These are phyloP conservation scores for Hemiscyllium ocellatum DNA, from an alignment of 2,113 vertebrate species.

Conservation along the genomic window DNA sequence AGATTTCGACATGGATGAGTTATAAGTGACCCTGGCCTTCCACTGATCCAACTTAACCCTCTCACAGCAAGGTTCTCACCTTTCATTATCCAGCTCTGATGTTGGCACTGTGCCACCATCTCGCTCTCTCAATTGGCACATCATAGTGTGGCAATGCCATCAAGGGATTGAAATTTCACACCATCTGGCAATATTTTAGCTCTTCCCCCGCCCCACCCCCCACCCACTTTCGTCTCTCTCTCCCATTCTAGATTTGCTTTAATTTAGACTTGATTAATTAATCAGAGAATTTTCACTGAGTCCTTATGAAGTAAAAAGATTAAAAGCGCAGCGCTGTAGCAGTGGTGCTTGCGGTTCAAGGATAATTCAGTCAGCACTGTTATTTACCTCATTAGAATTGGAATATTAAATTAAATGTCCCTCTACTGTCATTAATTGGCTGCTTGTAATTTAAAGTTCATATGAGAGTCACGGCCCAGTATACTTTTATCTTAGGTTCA, in stretches of 20 bases:
- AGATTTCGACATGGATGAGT: not conserved
- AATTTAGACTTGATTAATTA: conserved; percentile 32
- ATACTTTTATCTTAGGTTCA: not conserved
- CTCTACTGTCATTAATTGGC: not conserved
- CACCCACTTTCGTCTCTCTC: not conserved
- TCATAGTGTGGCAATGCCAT: not conserved
- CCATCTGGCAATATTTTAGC: not conserved
- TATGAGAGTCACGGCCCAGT: not conserved
- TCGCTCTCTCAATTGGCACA: not conserved
- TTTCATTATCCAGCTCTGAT: conserved; percentile 8
- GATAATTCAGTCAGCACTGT: conserved; percentile 20
- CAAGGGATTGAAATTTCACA: not conserved
- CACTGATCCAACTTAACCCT: conserved; percentile 24
- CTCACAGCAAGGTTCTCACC: conserved; percentile 21
- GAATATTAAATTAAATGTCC: not conserved
- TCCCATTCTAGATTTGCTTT: not conserved
- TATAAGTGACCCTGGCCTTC: not conserved
- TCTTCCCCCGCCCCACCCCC: too few relatives aligned
- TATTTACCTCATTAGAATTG: not conserved
- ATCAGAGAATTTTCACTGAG: conserved; percentile 4
- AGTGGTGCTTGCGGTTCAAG: not conserved
- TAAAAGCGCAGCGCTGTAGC: not conserved
- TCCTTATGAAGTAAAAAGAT: not conserved
- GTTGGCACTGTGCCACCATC: not conserved
- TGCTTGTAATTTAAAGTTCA: not conserved